A percentile compares a stretch with the other conserved stretches of the same genome.
Conservation (phyloP, 2,888 invertebrate species). For the Trichopoda pennipes region DNA sequence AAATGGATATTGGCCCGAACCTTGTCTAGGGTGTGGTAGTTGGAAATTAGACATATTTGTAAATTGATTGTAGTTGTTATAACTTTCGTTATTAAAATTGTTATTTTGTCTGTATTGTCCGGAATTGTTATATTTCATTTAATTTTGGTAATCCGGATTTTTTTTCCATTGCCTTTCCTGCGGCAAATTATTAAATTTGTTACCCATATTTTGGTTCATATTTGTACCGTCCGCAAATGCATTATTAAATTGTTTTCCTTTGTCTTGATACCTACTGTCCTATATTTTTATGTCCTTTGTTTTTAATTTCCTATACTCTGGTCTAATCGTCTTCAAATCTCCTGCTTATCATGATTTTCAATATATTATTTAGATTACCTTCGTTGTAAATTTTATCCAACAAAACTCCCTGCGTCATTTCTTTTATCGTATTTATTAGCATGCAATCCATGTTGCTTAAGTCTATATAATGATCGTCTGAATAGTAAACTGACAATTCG, state of each 20-base stretch:
- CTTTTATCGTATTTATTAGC: neutral
- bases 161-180: slow-evolving; percentile 3
- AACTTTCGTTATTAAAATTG: neutral
- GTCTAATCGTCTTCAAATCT: slow-evolving; percentile 13
- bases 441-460: no score
- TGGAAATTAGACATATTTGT: neutral
- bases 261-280: neutral
- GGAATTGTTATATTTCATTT: slow-evolving; percentile 1
- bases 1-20: slow-evolving; percentile 10
- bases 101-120: slow-evolving; percentile 16
- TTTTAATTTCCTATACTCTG: slow-evolving; percentile 10
- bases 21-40: slow-evolving; percentile 6
- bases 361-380: neutral
- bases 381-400: neutral
- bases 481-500: no score
- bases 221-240: neutral
- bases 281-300: neutral
- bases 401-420: slow-evolving; percentile 1
- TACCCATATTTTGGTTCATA: slow-evolving; percentile 10
- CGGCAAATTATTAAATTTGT: slow-evolving; percentile 2
- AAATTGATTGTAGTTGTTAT: slow-evolving; percentile 1
- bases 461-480: no score
- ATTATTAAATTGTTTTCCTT: neutral
- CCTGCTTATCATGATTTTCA: slow-evolving; percentile 1
- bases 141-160: slow-evolving; percentile 11